These are phyloP conservation scores for Nycticryphes semicollaris DNA, from an alignment of 2,113 vertebrate genomes.

Conservation along the genomic window DNA sequence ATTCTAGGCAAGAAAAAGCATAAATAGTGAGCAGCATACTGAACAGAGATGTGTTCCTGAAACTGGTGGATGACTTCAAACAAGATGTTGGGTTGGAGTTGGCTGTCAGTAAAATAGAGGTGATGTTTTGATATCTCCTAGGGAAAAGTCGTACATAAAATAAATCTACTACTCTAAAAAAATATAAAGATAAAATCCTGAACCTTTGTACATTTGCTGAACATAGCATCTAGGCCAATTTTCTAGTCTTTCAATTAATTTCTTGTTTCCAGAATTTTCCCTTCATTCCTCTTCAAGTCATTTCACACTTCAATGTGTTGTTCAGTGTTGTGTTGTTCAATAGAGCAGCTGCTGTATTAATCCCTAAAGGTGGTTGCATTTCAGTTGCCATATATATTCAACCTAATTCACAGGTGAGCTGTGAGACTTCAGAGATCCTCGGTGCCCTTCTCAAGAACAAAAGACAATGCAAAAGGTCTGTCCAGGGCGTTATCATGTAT, in stretches of 20 bases:
- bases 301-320: neutral
- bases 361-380: neutral
- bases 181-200: neutral
- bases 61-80: neutral
- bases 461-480: neutral
- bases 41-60: neutral
- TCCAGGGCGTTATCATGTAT: neutral
- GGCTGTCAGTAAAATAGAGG: neutral
- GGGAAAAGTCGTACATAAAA: neutral
- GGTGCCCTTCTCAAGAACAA: neutral
- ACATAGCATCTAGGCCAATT: neutral
- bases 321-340: neutral
- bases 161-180: neutral
- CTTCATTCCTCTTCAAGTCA: neutral
- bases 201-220: neutral
- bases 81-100: neutral
- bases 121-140: neutral
- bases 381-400: neutral
- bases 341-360: neutral
- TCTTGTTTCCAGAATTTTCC: neutral
- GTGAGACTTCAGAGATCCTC: neutral
- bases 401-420: neutral
- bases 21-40: neutral
- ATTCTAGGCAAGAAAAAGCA: neutral
- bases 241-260: neutral